A percentile compares a stretch with the other conserved stretches of the same genome.
Evolutionary conservation across 2,797 vertebrate genomes (phyloP).

Genomic region (Monodelphis domestica): DNA sequence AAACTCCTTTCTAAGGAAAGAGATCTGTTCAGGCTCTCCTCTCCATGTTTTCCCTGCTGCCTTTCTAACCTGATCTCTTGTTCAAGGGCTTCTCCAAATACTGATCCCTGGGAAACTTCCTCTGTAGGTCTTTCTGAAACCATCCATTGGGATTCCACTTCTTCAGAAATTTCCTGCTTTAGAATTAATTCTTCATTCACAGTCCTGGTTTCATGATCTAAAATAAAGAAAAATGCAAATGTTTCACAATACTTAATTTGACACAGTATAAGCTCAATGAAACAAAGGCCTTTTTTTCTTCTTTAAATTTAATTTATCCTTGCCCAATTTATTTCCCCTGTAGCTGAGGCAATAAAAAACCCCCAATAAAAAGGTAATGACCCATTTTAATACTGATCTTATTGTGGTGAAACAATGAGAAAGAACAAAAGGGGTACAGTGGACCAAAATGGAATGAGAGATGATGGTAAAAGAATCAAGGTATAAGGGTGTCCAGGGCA

Average conservation of each 20-base stretch:
- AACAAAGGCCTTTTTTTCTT: not conserved
- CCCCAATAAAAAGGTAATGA: not conserved
- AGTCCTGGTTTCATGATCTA: not conserved
- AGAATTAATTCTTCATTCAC: not conserved
- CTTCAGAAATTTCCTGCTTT: not conserved
- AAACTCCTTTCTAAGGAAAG: not conserved
- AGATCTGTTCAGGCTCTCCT: not conserved
- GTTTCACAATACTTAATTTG: not conserved
- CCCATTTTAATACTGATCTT: not conserved
- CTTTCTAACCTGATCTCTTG: not conserved
- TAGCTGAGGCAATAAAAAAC: not conserved
- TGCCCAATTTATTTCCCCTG: not conserved
- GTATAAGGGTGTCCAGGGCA: not conserved
- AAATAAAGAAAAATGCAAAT: slow-evolving; percentile 35
- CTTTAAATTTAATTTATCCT: not conserved
- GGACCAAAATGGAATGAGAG: not conserved
- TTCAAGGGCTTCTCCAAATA: not conserved
- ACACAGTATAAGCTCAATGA: not conserved
- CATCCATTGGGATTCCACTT: not conserved
- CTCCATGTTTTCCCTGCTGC: not conserved
- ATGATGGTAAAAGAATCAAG: not conserved
- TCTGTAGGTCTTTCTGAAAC: not conserved
- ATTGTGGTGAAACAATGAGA: not conserved
- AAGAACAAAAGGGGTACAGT: not conserved
- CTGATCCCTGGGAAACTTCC: not conserved